A percentile compares a stretch with the other conserved stretches of the same genome.
phyloP scores from a whole-genome alignment of 2,888 invertebrate genomes.

The Sisyra terminalis region DNA sequence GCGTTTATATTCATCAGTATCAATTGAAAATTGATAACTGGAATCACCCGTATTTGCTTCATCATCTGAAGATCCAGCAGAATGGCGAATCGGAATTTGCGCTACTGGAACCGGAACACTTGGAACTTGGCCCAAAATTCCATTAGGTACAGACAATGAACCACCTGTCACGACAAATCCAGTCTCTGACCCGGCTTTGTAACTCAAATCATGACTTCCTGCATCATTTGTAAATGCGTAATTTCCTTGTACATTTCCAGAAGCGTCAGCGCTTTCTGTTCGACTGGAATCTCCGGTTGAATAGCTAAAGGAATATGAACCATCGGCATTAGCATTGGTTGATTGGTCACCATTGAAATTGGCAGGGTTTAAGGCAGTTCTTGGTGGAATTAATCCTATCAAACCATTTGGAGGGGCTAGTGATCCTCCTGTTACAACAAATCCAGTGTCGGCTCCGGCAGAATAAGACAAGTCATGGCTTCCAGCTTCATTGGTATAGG shows the following conservation, averaged over 20 bases:
- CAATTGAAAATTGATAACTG: constrained; percentile 17
- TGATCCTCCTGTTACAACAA: constrained; percentile 21
- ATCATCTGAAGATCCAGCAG: too few relatives aligned
- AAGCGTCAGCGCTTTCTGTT: constrained; percentile 15
- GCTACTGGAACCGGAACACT: constrained; percentile 13
- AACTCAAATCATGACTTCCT: constrained; percentile 16
- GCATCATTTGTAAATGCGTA: constrained; percentile 15
- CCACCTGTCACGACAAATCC: constrained; percentile 23
- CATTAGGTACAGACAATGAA: constrained; percentile 19
- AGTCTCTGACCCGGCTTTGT: constrained; percentile 15
- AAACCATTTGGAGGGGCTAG: constrained; percentile 16
- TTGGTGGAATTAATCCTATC: neutral
- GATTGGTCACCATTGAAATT: neutral
- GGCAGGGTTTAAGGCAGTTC: neutral
- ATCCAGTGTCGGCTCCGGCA: constrained; percentile 14
- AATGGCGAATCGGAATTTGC: constrained; percentile 13
- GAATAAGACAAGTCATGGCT: constrained; percentile 15
- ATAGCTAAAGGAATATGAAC: constrained; percentile 15
- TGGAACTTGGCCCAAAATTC: constrained; percentile 10
- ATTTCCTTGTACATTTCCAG: constrained; percentile 18
- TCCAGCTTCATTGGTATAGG: constrained; percentile 15
- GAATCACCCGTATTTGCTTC: constrained; percentile 13
- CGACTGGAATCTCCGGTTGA: constrained; percentile 15
- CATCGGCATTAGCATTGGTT: constrained; percentile 7
- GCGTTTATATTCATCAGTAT: constrained; percentile 20